Conservation (phyloP, 2,113 vertebrate species). For the Ophthalmolycus amberensis region DNA sequence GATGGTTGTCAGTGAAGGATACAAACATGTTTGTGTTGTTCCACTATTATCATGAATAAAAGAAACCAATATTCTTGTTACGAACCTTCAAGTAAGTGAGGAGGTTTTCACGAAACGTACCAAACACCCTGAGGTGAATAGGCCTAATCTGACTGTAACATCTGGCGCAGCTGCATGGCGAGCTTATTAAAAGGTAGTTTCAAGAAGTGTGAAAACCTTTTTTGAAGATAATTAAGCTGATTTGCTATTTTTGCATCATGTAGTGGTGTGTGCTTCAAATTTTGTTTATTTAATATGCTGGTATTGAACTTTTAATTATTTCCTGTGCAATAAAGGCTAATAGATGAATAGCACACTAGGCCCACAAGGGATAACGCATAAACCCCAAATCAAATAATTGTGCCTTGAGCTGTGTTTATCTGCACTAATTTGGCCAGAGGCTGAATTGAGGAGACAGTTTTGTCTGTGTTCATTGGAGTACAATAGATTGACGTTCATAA, state of each 20-base stretch:
- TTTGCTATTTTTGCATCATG: background rate
- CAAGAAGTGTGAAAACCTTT: background rate
- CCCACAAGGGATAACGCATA: slow-evolving; percentile 15
- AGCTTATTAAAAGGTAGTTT: background rate
- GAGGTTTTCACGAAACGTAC: background rate
- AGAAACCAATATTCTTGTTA: background rate
- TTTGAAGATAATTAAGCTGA: background rate
- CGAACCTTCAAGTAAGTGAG: background rate
- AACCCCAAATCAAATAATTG: slow-evolving; percentile 9
- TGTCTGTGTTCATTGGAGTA: slow-evolving; percentile 29
- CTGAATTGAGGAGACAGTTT: slow-evolving; percentile 24
- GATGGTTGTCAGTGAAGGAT: background rate
- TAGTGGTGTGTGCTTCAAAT: background rate
- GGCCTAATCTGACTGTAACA: background rate
- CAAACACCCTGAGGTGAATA: background rate
- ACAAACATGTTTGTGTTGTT: slow-evolving; percentile 9
- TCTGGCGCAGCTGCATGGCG: background rate
- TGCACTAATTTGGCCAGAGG: slow-evolving; percentile 18
- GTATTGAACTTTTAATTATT: background rate
- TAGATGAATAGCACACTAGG: background rate
- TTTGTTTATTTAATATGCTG: background rate
- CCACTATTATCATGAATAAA: background rate
- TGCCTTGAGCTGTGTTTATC: slow-evolving; percentile 30
- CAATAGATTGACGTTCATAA: slow-evolving; percentile 38
- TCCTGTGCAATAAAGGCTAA: background rate